phyloP scores from a whole-genome alignment of 1,140 invertebrate species.

The Goniozus legneri region DNA sequence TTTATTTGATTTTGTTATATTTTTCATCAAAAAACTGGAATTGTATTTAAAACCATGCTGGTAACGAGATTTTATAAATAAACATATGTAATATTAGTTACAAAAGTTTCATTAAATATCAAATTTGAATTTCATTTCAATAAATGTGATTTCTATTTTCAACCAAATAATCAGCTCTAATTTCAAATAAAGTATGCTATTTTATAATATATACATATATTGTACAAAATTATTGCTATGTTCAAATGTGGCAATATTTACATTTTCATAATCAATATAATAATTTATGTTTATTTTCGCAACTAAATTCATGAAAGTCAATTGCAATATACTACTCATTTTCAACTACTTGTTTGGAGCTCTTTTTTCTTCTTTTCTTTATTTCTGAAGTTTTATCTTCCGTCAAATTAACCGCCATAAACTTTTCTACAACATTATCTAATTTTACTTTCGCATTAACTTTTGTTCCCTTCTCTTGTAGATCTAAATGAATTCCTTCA shows the following conservation, averaged over 20 bases:
- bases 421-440: not conserved
- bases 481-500: constrained; percentile 14
- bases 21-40: no score
- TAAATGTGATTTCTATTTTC: no score
- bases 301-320: not conserved
- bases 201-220: not conserved
- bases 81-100: no score
- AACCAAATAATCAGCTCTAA: no score
- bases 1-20: no score
- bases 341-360: constrained; percentile 1
- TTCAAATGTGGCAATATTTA: not conserved
- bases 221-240: not conserved
- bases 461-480: constrained; percentile 5
- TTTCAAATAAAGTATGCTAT: no score
- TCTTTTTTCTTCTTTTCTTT: constrained; percentile 3
- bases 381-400: not conserved
- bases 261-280: not conserved
- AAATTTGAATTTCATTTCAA: no score
- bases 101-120: no score
- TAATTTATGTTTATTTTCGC: not conserved
- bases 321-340: not conserved
- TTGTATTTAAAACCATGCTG: no score
- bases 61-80: no score
- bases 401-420: not conserved
- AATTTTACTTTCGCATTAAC: constrained; percentile 1